phyloP scores from a whole-genome alignment of 2,888 invertebrate genomes.

The Drosophila putrida region DNA sequence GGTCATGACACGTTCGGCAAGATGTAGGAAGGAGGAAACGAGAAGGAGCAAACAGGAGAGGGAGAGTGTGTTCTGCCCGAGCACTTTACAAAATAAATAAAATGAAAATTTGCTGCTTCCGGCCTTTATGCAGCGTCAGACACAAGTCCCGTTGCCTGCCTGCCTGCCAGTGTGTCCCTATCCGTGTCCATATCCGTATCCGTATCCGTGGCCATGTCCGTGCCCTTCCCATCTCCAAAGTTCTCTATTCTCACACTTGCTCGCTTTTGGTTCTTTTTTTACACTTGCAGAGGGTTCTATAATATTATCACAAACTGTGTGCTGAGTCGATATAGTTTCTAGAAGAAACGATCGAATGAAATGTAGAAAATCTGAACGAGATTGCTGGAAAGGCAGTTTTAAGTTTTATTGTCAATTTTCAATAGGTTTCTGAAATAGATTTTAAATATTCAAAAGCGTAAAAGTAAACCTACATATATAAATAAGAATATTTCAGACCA shows the following conservation, averaged over 20 bases:
- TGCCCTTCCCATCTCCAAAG: constrained; percentile 22
- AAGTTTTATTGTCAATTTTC: too few relatives aligned
- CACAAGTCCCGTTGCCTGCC: constrained; percentile 16
- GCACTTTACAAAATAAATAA: constrained; percentile 81
- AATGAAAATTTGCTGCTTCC: constrained; percentile 80
- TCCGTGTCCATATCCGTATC: constrained; percentile 54
- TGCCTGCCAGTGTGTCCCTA: constrained; percentile 16
- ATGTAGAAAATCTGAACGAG: too few relatives aligned
- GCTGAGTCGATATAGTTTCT: too few relatives aligned
- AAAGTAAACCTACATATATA: too few relatives aligned
- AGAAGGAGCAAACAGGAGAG: not conserved
- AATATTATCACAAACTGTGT: not conserved
- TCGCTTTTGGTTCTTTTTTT: not conserved
- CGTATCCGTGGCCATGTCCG: constrained; percentile 72
- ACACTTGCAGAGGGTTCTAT: not conserved
- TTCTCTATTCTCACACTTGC: constrained; percentile 2
- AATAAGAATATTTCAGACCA: too few relatives aligned
- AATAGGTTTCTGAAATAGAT: too few relatives aligned
- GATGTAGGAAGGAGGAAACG: too few relatives aligned
- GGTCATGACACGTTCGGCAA: constrained; percentile 43
- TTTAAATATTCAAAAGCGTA: too few relatives aligned
- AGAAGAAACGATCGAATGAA: too few relatives aligned
- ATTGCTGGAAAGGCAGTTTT: too few relatives aligned
- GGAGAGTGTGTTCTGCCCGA: constrained; percentile 35
- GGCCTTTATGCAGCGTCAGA: constrained; percentile 67